phyloP scores from a whole-genome alignment of 2,888 invertebrate species.

The Nomada hirtipes region DNA sequence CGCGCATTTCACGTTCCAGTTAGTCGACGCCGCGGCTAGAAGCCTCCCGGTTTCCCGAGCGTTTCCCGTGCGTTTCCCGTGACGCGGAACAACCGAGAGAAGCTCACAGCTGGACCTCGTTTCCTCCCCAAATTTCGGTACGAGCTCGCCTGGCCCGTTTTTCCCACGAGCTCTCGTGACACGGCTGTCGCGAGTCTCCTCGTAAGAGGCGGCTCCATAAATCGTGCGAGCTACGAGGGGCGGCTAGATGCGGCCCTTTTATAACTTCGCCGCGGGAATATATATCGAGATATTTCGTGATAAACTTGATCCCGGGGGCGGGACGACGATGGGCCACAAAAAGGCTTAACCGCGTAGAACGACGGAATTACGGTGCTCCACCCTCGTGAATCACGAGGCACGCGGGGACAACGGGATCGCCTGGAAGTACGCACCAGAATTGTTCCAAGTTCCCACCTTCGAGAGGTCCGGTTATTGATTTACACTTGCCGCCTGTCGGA shows the following conservation, averaged over 20 bases:
- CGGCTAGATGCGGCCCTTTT: constrained; percentile 26
- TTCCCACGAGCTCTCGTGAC: constrained; percentile 6
- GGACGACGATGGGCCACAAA: neutral
- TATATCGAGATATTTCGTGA: constrained; percentile 49
- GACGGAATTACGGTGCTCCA: constrained; percentile 25
- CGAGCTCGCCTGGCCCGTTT: neutral
- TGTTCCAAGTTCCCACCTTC: neutral
- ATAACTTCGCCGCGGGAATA: constrained; percentile 30
- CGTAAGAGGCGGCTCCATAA: constrained; percentile 36
- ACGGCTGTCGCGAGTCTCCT: neutral
- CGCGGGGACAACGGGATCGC: neutral
- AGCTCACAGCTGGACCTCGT: neutral
- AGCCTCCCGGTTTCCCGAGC: constrained; percentile 26
- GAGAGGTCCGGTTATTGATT: constrained; percentile 25
- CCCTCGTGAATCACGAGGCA: neutral
- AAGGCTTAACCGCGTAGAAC: constrained; percentile 13
- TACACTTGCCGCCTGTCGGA: neutral
- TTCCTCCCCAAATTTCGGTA: no score
- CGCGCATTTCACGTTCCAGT: constrained; percentile 75
- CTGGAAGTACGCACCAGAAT: neutral
- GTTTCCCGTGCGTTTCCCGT: neutral
- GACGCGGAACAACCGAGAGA: constrained; percentile 4
- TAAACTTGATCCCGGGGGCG: constrained; percentile 28
- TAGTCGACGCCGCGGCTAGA: constrained; percentile 29
- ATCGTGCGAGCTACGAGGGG: neutral